These are phyloP conservation scores for Drosophila nannoptera DNA, from an alignment of 1,140 invertebrate genomes.

Conservation along the genomic window DNA sequence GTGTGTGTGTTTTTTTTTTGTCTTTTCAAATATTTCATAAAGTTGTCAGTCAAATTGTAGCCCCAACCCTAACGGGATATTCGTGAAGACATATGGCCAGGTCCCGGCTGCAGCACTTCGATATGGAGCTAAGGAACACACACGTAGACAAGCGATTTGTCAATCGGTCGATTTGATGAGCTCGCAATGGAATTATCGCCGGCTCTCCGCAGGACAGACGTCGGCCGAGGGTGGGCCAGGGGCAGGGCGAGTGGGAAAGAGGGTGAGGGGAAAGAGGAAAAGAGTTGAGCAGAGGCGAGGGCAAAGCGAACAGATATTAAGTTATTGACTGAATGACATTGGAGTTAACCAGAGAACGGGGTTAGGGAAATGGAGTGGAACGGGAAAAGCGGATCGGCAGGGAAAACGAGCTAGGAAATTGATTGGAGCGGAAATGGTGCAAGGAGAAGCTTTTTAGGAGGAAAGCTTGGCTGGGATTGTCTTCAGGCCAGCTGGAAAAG, in stretches of 20 bases:
- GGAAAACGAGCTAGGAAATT: not conserved
- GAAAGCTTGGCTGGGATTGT: too few relatives aligned
- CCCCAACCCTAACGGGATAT: constrained; percentile 3
- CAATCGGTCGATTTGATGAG: constrained; percentile 72
- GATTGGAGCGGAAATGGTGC: too few relatives aligned
- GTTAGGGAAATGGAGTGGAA: not conserved
- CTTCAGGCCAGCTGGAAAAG: too few relatives aligned
- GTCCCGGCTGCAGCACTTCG: not conserved
- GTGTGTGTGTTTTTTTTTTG: not conserved
- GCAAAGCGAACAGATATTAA: not conserved
- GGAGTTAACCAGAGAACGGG: too few relatives aligned
- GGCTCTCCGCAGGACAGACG: not conserved
- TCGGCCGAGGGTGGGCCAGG: not conserved
- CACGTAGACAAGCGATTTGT: constrained; percentile 75
- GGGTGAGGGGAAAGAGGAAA: constrained; percentile 11
- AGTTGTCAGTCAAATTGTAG: constrained; percentile 56
- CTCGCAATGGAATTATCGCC: constrained; percentile 29
- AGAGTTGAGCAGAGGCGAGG: constrained; percentile 8
- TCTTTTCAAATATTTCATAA: constrained; percentile 27
- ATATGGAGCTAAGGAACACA: constrained; percentile 44
- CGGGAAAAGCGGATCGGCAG: too few relatives aligned
- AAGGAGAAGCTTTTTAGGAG: too few relatives aligned
- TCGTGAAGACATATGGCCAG: constrained; percentile 5
- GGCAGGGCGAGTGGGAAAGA: too few relatives aligned
- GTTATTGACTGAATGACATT: not conserved